Conservation (phyloP, 2,797 vertebrate genomes). For the Simalia tracyae region DNA sequence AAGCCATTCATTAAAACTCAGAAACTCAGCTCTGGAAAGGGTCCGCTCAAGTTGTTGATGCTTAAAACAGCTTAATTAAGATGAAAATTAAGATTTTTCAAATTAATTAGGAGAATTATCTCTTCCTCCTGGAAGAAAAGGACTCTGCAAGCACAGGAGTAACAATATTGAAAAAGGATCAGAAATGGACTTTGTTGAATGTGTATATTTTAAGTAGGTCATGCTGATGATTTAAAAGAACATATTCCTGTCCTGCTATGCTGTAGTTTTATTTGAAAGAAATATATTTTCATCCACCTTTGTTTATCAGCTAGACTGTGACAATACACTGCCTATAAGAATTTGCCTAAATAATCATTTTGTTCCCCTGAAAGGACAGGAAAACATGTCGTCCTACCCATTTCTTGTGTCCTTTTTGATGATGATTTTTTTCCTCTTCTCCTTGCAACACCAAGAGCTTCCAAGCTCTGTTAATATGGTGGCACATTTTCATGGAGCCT, state of each 20-base stretch:
- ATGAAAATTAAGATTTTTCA: not conserved
- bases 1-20: not conserved
- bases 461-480: not conserved
- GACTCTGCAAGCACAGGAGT: not conserved
- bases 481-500: slow-evolving; percentile 29
- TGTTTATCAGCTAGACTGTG: slow-evolving; percentile 41
- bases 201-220: slow-evolving; percentile 14
- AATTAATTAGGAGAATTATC: not conserved
- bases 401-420: slow-evolving; percentile 35
- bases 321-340: not conserved
- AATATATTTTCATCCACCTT: slow-evolving; percentile 11
- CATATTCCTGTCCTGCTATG: slow-evolving; percentile 17
- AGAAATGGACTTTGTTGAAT: not conserved
- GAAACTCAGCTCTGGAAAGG: not conserved
- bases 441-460: not conserved
- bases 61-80: not conserved
- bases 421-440: slow-evolving; percentile 29
- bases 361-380: slow-evolving; percentile 28
- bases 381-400: slow-evolving; percentile 42
- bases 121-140: not conserved
- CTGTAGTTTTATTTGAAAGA: slow-evolving; percentile 17
- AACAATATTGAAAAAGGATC: not conserved
- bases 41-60: not conserved
- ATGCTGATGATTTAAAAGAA: not conserved
- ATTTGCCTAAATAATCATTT: slow-evolving; percentile 55